phyloP scores from a whole-genome alignment of 2,113 vertebrate species.

The Danionella cerebrum region DNA sequence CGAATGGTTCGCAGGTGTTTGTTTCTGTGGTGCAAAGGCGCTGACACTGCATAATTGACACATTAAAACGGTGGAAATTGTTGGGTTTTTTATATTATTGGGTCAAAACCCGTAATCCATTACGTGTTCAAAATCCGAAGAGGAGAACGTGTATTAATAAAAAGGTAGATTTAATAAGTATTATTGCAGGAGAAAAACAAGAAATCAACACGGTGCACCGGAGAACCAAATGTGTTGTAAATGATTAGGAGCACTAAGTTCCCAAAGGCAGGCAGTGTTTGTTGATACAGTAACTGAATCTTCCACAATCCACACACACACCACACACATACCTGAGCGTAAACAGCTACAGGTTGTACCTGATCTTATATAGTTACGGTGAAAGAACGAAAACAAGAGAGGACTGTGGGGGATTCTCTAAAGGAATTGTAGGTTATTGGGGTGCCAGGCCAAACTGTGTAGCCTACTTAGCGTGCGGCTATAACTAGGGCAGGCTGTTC shows the following conservation, averaged over 20 bases:
- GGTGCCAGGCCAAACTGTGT: slow-evolving; percentile 32
- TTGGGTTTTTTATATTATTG: too few species aligned
- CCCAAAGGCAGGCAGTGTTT: slow-evolving; percentile 11
- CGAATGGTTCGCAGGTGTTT: too few species aligned
- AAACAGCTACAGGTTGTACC: neutral
- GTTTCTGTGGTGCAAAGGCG: too few species aligned
- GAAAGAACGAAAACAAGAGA: neutral
- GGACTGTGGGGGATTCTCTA: neutral
- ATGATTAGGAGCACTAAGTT: slow-evolving; percentile 28
- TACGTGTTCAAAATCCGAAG: too few species aligned
- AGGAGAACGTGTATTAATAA: too few species aligned
- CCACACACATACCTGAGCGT: neutral
- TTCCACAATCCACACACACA: slow-evolving; percentile 10
- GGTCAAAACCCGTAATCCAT: too few species aligned
- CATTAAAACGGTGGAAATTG: too few species aligned
- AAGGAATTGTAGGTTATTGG: slow-evolving; percentile 23
- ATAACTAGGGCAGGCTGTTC: slow-evolving; percentile 60
- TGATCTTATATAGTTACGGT: neutral
- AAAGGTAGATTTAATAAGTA: too few species aligned
- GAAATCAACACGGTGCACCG: too few species aligned
- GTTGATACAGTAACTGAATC: slow-evolving; percentile 17
- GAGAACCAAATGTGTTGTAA: neutral
- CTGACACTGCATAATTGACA: too few species aligned
- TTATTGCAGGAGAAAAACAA: too few species aligned
- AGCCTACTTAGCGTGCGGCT: slow-evolving; percentile 40